phyloP scores from a whole-genome alignment of 1,140 invertebrate species.

The Drosophila mayri region DNA sequence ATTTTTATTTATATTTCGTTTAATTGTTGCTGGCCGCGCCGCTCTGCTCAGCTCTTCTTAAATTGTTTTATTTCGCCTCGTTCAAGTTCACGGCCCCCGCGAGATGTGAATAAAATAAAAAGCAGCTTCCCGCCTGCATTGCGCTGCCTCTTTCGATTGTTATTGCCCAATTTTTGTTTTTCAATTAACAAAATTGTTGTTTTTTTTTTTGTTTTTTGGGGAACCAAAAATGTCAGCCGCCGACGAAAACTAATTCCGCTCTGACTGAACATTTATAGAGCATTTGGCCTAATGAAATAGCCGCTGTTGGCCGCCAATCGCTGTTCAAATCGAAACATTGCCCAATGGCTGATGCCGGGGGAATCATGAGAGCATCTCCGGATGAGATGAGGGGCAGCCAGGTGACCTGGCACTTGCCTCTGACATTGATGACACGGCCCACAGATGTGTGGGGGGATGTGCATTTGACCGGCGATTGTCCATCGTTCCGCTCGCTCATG shows the following conservation, averaged over 20 bases:
- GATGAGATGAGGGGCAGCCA: slow-evolving; percentile 3
- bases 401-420: slow-evolving; percentile 11
- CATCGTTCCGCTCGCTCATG: slow-evolving; percentile 53
- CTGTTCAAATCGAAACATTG: slow-evolving; percentile 27
- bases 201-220: slow-evolving; percentile 12
- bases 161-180: slow-evolving; percentile 47
- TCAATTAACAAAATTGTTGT: slow-evolving; percentile 73
- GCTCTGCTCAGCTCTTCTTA: slow-evolving; percentile 64
- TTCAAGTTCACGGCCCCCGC: slow-evolving; percentile 76
- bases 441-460: slow-evolving; percentile 29
- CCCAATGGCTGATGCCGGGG: slow-evolving; percentile 10
- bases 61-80: slow-evolving; percentile 73
- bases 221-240: slow-evolving; percentile 37
- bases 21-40: slow-evolving; percentile 65
- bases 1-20: slow-evolving; percentile 67
- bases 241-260: slow-evolving; percentile 51
- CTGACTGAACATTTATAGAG: slow-evolving; percentile 33
- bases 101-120: slow-evolving; percentile 46
- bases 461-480: slow-evolving; percentile 55
- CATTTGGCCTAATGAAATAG: slow-evolving; percentile 38
- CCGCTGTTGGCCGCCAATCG: slow-evolving; percentile 23
- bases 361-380: slow-evolving; percentile 7
- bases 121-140: slow-evolving; percentile 49
- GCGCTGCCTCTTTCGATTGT: slow-evolving; percentile 32
- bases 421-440: slow-evolving; percentile 44